Base-by-base conservation (phyloP, 2,888 invertebrate genomes). In the Formica aserva region DNA sequence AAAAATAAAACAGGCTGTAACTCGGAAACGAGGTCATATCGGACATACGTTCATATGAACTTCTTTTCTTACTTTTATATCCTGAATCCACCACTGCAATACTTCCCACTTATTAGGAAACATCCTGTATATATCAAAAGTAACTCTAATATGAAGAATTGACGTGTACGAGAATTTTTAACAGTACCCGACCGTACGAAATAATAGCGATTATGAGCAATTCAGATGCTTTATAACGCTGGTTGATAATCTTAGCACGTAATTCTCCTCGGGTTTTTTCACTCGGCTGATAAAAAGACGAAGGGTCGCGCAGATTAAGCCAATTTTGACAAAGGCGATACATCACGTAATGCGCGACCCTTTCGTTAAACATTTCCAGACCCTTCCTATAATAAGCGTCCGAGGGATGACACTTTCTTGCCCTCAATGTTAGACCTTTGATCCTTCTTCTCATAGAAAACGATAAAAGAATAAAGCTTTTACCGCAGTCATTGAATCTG, bases 291-390 rank as follows among this genome's bases (percentile, higher is more conserved):
- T 76, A 76, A 13, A 52, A 52, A 76, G 52, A 76, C 55, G 63
- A 65, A 22, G 38, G 45, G 60, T 57, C 41, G 1, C 67, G 29
- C 26, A 41, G 83, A 57, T 82, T 77, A 83, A 84, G 83, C 76
- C 85, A 85, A 86, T 88, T 88, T 88, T 82, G 86, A 85, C 83
- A 80, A 52, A 72, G 26, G 18, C 63, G 84, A 88, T 88, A 83
- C 78, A 86, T 89, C 84, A 85, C 78, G 29, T 62, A 35, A 66
- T 75, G 3, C 85, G 3, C 63, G 69, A 71, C 72, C 63, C 57
- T 82, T 65, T 41, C 22, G n/a, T 52, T 57, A 77, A 67, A 45
- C 26, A 60, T 66, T 15, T 8, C 22, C 13, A 18, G 22, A 41
- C 26, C 15, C 11, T 41, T 71, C 18, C 8, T 41, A 32, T 41